Conservation (phyloP, 2,888 invertebrate genomes). For the Seladonia tumulorum region DNA sequence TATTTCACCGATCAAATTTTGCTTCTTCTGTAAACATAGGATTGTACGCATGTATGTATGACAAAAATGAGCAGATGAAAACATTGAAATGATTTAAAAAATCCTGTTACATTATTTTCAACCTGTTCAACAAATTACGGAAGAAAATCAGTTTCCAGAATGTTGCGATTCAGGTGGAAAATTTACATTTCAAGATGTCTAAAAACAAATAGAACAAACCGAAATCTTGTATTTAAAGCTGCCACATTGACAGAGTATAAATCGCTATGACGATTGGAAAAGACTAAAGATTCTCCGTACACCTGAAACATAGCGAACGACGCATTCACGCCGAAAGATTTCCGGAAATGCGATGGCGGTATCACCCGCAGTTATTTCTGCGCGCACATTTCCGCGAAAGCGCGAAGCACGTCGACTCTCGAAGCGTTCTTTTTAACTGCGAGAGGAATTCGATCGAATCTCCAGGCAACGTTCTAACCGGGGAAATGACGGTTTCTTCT, state of each 20-base stretch:
- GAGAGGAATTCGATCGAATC: not conserved
- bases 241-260: not conserved
- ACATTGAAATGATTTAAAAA: too few relatives aligned
- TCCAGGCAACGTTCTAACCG: not conserved
- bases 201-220: not conserved
- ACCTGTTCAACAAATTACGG: too few relatives aligned
- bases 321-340: not conserved
- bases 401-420: not conserved
- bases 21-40: too few relatives aligned
- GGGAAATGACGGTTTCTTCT: not conserved
- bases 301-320: not conserved
- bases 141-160: too few relatives aligned
- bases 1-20: too few relatives aligned
- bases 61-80: too few relatives aligned
- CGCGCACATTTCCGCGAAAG: not conserved
- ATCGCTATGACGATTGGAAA: not conserved
- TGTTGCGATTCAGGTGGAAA: too few relatives aligned
- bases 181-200: too few relatives aligned
- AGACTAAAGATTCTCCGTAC: not conserved
- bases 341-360: not conserved
- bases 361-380: not conserved
- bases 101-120: too few relatives aligned
- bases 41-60: too few relatives aligned
- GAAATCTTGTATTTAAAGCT: too few relatives aligned
- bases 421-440: not conserved